Evolutionary conservation across 2,888 invertebrate genomes (phyloP).

Genomic region (Euproctis similis): DNA sequence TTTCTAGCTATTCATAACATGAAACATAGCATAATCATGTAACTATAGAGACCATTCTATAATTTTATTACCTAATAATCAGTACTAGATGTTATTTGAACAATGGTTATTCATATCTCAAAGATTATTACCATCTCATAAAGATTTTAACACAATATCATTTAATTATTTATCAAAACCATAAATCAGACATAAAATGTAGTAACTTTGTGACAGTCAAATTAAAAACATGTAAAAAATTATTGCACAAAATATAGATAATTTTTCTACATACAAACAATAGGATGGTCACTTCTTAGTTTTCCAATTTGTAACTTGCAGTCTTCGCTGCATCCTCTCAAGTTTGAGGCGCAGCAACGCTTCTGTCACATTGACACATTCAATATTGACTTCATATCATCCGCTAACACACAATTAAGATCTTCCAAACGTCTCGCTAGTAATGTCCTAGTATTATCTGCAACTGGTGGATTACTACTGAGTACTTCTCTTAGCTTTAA

Average conservation of each 20-base stretch:
- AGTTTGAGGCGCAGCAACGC: constrained; percentile 60
- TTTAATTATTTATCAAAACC: no score
- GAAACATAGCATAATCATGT: no score
- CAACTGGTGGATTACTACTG: constrained; percentile 78
- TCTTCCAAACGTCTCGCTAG: constrained; percentile 83
- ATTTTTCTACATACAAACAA: constrained; percentile 43
- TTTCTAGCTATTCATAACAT: no score
- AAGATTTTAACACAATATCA: no score
- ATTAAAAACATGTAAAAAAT: no score
- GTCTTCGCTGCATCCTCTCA: constrained; percentile 62
- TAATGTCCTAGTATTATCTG: constrained; percentile 77
- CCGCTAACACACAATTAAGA: constrained; percentile 88
- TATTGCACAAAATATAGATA: background rate
- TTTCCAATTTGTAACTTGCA: constrained; percentile 43
- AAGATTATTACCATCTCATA: background rate
- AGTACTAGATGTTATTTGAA: no score
- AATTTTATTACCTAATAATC: no score
- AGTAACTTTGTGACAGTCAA: no score
- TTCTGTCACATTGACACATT: constrained; percentile 76
- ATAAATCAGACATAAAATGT: no score
- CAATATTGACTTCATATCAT: constrained; percentile 89
- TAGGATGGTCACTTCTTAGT: constrained; percentile 33
- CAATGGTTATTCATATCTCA: no score
- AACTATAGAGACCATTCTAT: no score
- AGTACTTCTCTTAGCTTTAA: constrained; percentile 93